These are phyloP conservation scores for Lordiphosa andalusiaca DNA, from an alignment of 2,888 invertebrate genomes.

Conservation along the genomic window DNA sequence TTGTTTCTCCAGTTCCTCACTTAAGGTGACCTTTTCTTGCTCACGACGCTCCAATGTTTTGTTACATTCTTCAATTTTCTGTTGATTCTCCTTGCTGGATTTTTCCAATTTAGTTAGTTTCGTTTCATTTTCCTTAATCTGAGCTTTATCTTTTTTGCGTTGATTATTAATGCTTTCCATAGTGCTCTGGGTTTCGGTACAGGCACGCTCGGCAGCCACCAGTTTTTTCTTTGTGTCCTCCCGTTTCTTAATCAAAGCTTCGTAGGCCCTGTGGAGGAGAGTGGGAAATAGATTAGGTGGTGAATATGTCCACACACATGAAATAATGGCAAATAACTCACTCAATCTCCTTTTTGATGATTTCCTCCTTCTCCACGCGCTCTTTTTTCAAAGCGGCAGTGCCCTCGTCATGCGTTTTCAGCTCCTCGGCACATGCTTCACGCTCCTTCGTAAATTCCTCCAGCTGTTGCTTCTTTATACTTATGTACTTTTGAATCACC, in stretches of 20 bases:
- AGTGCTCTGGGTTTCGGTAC: conserved; percentile 85
- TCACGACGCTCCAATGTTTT: conserved; percentile 82
- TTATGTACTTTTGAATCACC: conserved; percentile 85
- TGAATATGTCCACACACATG: neutral
- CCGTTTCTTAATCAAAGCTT: conserved; percentile 82
- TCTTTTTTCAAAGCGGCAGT: conserved; percentile 76
- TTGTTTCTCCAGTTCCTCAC: conserved; percentile 84
- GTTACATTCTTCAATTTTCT: conserved; percentile 86
- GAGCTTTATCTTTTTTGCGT: conserved; percentile 87
- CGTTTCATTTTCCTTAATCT: conserved; percentile 84
- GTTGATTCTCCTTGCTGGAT: conserved; percentile 87
- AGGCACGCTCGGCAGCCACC: conserved; percentile 84
- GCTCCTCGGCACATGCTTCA: conserved; percentile 83
- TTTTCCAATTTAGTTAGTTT: conserved; percentile 85
- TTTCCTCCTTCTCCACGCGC: conserved; percentile 81
- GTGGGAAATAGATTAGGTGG: neutral
- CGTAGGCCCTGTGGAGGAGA: conserved; percentile 82
- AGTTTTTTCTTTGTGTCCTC: conserved; percentile 84
- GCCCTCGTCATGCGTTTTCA: conserved; percentile 79
- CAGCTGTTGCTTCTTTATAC: conserved; percentile 83
- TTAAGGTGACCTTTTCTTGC: conserved; percentile 82
- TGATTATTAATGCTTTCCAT: conserved; percentile 86
- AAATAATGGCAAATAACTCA: conserved; percentile 46
- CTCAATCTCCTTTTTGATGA: conserved; percentile 76
- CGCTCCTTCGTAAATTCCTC: conserved; percentile 83